These are phyloP conservation scores for Callocephalon fimbriatum DNA, from an alignment of 2,113 vertebrate species.

Conservation along the genomic window DNA sequence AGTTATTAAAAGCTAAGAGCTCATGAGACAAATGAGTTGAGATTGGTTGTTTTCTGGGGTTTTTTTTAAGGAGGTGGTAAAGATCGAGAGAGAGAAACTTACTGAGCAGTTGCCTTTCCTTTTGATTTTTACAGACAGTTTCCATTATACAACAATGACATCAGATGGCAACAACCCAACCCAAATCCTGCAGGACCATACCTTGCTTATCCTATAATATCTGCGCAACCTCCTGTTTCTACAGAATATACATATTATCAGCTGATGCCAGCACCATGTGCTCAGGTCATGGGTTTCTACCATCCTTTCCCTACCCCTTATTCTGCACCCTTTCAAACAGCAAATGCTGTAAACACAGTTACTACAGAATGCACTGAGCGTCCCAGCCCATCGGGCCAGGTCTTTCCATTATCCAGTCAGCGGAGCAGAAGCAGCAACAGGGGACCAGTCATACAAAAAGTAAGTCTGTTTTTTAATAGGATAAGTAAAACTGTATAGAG, in stretches of 20 bases:
- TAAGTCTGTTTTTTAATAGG: conserved; percentile 55
- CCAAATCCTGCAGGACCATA: conserved; percentile 89
- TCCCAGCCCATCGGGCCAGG: conserved; percentile 77
- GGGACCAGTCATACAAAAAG: conserved; percentile 85
- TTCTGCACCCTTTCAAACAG: conserved; percentile 84
- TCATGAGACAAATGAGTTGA: neutral
- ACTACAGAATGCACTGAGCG: conserved; percentile 88
- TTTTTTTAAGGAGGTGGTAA: neutral
- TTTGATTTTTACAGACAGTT: conserved; percentile 83
- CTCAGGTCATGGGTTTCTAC: conserved; percentile 97
- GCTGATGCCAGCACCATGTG: conserved; percentile 93
- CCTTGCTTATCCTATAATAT: conserved; percentile 94
- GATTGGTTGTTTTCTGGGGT: neutral
- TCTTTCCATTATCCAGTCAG: conserved; percentile 82
- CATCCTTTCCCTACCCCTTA: conserved; percentile 91
- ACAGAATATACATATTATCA: conserved; percentile 96
- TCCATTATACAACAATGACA: conserved; percentile 91
- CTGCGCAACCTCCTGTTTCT: conserved; percentile 92
- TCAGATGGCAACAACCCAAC: conserved; percentile 95
- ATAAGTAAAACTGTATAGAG: neutral
- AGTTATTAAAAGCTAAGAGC: neutral
- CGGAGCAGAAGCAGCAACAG: conserved; percentile 84
- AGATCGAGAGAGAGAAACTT: neutral
- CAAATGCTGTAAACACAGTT: conserved; percentile 82
- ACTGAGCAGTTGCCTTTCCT: conserved; percentile 3